These are phyloP conservation scores for Apis florea DNA, from an alignment of 1,140 invertebrate genomes.

Conservation along the genomic window DNA sequence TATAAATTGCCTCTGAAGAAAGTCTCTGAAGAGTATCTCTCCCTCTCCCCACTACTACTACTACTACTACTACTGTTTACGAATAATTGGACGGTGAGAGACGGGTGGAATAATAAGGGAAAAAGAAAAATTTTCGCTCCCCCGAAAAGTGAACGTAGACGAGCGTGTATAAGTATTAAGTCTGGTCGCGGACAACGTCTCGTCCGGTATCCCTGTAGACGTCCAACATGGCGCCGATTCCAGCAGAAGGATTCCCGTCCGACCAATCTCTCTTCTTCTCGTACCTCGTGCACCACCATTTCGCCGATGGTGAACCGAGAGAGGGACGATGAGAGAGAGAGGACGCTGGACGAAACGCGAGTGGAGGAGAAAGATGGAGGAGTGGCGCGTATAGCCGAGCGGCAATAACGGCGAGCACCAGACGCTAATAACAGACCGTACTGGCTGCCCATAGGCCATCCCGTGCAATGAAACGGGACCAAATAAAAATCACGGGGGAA, in stretches of 20 bases:
- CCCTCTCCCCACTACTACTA: background rate
- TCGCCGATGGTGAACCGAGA: constrained; percentile 64
- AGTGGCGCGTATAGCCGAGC: constrained; percentile 71
- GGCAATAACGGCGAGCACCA: constrained; percentile 80
- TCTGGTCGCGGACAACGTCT: too few relatives aligned
- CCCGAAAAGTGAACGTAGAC: too few relatives aligned
- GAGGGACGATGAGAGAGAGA: constrained; percentile 39
- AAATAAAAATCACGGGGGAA: constrained; percentile 79
- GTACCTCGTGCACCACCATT: constrained; percentile 61
- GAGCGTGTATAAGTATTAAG: too few relatives aligned
- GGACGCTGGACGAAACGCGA: constrained; percentile 16
- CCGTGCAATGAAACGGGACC: constrained; percentile 78
- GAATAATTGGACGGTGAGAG: constrained; percentile 30
- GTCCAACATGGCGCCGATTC: constrained; percentile 69
- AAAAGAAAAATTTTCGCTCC: background rate
- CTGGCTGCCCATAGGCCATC: constrained; percentile 80
- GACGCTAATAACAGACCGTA: constrained; percentile 81
- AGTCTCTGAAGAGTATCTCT: background rate
- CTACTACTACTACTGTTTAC: background rate
- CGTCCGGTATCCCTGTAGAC: constrained; percentile 37
- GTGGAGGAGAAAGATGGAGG: constrained; percentile 53
- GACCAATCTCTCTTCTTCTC: constrained; percentile 74
- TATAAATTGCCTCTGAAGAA: constrained; percentile 25
- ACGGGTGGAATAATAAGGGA: background rate
- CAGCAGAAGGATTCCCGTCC: constrained; percentile 68